Base-by-base conservation (phyloP, 2,888 invertebrate species). In the Ferrisia virgata region DNA sequence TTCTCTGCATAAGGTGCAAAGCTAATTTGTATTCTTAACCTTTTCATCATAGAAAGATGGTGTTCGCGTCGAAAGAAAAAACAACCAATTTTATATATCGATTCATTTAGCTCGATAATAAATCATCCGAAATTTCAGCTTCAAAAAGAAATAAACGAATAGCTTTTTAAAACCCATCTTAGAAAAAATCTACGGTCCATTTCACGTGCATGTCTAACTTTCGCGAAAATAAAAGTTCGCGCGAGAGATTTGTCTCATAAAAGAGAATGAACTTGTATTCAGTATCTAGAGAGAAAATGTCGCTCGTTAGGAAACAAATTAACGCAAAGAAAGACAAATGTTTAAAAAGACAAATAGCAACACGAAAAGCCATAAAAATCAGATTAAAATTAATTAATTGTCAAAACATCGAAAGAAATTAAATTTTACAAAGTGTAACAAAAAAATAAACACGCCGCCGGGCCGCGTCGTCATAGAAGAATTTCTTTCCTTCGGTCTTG, bases 401-500 rank as follows among this genome's bases (percentile, higher is more conserved):
- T 82, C 82, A 82, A 80, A 80, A 80, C 82, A 82, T 82, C 22
- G 58, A 58, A 58, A 82, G 82, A 82, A 82, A 82, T 82, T 82
- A 33, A 82, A 82, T 64, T 82, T 82, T 82, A 82, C 82, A 64
- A 82, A 82, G 82, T 64, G 82, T 64, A 81, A 58, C 47, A 81
- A 58, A 81, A 81, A 80, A 80, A 53, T 53, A 80, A 80, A 80
- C 80, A 80, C 72, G 72, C 36, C 72, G 72, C 28, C 18, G 36
- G 9, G 6, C 8, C 22, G 13, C 72, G 22, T 76, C 72, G 36
- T 8, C 22, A 18, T 15, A 28, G 64, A 64, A 15, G 58, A 58
- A 64, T 64, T 64, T 28, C 28, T 36, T 36, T 36, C 9, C 9
- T 22, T 53, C 8, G 8, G 18, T 76, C 36, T 76, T 76, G 72